Percentiles rank a stretch among this genome's conserved stretches.
Conservation (phyloP, 2,888 invertebrate species). For the Uloborus plumipes region DNA sequence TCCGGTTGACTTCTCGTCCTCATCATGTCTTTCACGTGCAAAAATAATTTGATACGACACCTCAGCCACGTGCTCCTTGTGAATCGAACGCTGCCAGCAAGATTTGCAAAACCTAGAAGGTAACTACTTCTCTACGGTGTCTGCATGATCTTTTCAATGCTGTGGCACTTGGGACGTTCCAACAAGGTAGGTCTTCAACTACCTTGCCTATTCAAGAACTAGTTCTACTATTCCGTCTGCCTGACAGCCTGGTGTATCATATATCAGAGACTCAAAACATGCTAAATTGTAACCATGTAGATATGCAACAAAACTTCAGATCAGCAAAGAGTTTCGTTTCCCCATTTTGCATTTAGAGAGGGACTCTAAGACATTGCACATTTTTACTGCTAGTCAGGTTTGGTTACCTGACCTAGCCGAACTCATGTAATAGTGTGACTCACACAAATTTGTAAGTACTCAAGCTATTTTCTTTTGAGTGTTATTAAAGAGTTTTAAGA, state of each 20-base stretch:
- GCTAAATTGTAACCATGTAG: constrained; percentile 1
- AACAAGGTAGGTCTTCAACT: constrained; percentile 48
- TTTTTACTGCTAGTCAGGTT: constrained; percentile 43
- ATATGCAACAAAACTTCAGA: not conserved
- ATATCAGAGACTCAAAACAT: constrained; percentile 22
- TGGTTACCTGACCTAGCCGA: constrained; percentile 22
- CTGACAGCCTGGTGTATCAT: constrained; percentile 54
- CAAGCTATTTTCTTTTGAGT: constrained; percentile 48
- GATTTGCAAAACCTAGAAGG: constrained; percentile 38
- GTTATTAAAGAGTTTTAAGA: constrained; percentile 53
- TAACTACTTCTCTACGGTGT: constrained; percentile 26
- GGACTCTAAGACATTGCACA: constrained; percentile 49
- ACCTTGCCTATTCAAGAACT: constrained; percentile 17
- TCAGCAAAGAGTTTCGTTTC: not conserved
- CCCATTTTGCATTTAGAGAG: constrained; percentile 25
- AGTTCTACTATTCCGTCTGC: constrained; percentile 45
- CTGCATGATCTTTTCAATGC: constrained; percentile 16
- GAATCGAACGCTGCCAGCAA: constrained; percentile 34
- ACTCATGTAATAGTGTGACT: constrained; percentile 44
- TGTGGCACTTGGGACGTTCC: constrained; percentile 9
- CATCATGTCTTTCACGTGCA: constrained; percentile 52
- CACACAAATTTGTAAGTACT: constrained; percentile 57
- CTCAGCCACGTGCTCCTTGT: constrained; percentile 20
- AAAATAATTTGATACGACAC: constrained; percentile 41
- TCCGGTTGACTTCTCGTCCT: constrained; percentile 31